phyloP scores from a whole-genome alignment of 2,888 invertebrate genomes.

The Agrenia bidenticulata region DNA sequence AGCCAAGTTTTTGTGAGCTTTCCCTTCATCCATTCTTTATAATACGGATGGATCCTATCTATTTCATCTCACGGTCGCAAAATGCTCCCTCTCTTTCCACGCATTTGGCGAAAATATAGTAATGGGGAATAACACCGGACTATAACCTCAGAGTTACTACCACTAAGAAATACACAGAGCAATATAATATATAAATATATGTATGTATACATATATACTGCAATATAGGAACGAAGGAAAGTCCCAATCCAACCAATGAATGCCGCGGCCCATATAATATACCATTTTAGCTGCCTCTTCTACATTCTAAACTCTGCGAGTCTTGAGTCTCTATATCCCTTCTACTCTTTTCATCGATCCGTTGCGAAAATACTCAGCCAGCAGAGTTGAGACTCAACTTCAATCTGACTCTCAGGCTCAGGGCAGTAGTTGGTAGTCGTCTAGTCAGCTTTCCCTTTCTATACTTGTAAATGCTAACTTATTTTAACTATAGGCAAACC shows the following conservation, averaged over 20 bases:
- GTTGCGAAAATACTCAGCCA: slow-evolving; percentile 13
- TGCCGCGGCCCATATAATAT: neutral
- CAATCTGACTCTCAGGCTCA: slow-evolving; percentile 1
- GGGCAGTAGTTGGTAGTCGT: too few species aligned
- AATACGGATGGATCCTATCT: neutral
- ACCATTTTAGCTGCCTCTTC: neutral
- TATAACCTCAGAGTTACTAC: neutral
- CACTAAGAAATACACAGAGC: neutral
- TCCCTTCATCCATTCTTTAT: slow-evolving; percentile 1
- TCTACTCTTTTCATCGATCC: slow-evolving; percentile 20
- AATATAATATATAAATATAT: neutral
- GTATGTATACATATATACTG: neutral
- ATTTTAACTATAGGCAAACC: neutral
- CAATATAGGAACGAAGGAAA: neutral
- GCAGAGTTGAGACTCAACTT: neutral
- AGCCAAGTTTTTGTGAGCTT: slow-evolving; percentile 4
- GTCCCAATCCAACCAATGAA: neutral
- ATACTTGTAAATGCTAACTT: slow-evolving; percentile 13
- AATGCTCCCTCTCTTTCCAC: neutral
- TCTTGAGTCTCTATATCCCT: too few species aligned
- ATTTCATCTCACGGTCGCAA: neutral
- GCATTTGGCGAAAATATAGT: slow-evolving; percentile 1
- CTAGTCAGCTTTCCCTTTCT: slow-evolving; percentile 1
- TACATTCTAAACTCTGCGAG: neutral
- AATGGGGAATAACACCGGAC: neutral